These are phyloP conservation scores for Cromileptes altivelis DNA, from an alignment of 2,113 vertebrate genomes.

Conservation along the genomic window DNA sequence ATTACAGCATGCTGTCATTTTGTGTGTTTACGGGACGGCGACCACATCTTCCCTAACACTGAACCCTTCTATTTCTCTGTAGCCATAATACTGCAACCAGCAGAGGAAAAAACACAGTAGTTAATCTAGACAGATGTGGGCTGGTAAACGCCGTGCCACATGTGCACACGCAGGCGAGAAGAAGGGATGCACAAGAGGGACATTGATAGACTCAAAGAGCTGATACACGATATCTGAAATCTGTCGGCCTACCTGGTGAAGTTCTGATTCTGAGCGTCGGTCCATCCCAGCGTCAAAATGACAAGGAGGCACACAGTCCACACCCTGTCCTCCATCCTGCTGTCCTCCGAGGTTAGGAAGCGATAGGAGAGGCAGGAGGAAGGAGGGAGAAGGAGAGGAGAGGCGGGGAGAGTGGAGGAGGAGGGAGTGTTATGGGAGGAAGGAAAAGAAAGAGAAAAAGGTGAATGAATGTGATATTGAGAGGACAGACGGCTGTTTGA, in stretches of 20 bases:
- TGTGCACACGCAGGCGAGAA: constrained; percentile 42
- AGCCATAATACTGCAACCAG: constrained; percentile 44
- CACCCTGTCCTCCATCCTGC: constrained; percentile 78
- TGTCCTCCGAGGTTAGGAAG: constrained; percentile 58
- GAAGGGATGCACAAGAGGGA: constrained; percentile 25
- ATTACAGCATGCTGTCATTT: constrained; percentile 39
- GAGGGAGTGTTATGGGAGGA: constrained; percentile 37
- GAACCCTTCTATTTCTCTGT: constrained; percentile 59
- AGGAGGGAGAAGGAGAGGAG: constrained; percentile 14
- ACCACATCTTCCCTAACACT: constrained; percentile 50
- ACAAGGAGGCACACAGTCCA: constrained; percentile 71
- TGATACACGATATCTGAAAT: not conserved
- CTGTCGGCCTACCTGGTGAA: constrained; percentile 75
- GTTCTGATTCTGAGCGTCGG: constrained; percentile 76
- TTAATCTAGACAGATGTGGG: constrained; percentile 37
- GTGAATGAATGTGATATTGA: constrained; percentile 24
- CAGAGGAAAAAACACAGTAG: constrained; percentile 16
- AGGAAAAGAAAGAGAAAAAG: constrained; percentile 35
- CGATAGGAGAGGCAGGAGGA: constrained; percentile 44
- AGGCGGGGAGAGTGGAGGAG: constrained; percentile 11
- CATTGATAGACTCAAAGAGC: not conserved
- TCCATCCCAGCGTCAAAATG: constrained; percentile 74
- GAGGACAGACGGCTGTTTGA: constrained; percentile 32
- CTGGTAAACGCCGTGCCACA: constrained; percentile 57
- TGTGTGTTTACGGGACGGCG: constrained; percentile 58